Evolutionary conservation across 2,888 invertebrate species (phyloP), one percentile per base, ranked within the genome.

Genomic region (Mesorhabditis belari): DNA sequence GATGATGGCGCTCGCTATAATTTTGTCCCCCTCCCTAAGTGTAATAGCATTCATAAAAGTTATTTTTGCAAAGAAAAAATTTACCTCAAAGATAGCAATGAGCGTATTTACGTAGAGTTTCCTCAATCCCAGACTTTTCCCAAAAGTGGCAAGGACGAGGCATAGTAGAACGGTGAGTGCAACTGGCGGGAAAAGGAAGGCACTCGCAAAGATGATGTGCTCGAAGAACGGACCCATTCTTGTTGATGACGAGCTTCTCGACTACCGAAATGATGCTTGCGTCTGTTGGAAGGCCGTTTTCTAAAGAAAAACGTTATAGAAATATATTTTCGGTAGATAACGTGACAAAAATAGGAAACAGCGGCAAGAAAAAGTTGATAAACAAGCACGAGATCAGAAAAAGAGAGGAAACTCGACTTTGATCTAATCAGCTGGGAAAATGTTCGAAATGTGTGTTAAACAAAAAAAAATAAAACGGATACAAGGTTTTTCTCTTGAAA

Each of bases 41-140:
- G n/a, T n/a, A n/a, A n/a, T n/a, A n/a, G n/a, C n/a, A n/a, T n/a
- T n/a, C n/a, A n/a, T n/a, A n/a, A n/a, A n/a, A n/a, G n/a, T n/a
- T n/a, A n/a, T n/a, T n/a, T n/a, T n/a, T n/a, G n/a, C 44, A 49
- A 25, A 53, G 49, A 55, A 55, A 61, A 53, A 55, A 83, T 86
- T 86, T 85, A 94, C 94, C 90, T 94, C 93, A 84, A 95, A 95
- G 75, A 94, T 88, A 82, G 88, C 87, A 65, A 95, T 85, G 65
- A 95, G 85, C 63, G 90, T 85, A 81, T 89, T 88, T 64, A 94
- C 91, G 83, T 94, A 95, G 52, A 89, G 85, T 80, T 88, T 87
- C 71, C 94, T 85, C 21, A 94, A 88, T 64, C 94, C 94, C 70
- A 94, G 85, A 5, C 92, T 92, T 85, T 91, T 91, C 75, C 93